Evolutionary conservation across 1,140 invertebrate species (phyloP).

Genomic region (Chironomus tepperi): DNA sequence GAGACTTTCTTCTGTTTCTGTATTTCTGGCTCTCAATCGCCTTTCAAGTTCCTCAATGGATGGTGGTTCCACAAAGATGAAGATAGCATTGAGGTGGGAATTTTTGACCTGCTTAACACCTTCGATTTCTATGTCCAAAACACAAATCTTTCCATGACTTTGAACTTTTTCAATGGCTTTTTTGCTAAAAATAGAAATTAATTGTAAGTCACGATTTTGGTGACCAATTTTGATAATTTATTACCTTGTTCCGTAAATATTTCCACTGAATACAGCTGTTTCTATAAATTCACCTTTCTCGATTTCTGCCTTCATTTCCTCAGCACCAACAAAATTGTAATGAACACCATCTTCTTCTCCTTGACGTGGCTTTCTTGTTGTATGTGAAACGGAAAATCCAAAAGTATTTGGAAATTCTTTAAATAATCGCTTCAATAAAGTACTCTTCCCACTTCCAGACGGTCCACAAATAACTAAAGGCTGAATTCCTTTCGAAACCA

Average conservation of each 20-base stretch:
- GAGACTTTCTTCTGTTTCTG: conserved; percentile 83
- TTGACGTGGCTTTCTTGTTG: conserved; percentile 62
- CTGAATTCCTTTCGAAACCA: conserved; percentile 54
- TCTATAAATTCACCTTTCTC: conserved; percentile 84
- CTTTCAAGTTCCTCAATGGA: conserved; percentile 69
- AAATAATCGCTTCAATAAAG: conserved; percentile 75
- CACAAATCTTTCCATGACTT: conserved; percentile 74
- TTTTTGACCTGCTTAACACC: conserved; percentile 89
- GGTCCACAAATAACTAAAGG: conserved; percentile 90
- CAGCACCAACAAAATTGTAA: conserved; percentile 78
- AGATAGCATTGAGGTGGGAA: conserved; percentile 71
- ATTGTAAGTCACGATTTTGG: conserved; percentile 7
- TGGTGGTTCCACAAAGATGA: conserved; percentile 92
- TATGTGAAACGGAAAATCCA: conserved; percentile 92
- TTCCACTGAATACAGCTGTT: conserved; percentile 82
- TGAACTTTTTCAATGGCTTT: conserved; percentile 74
- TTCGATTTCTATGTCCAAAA: conserved; percentile 94
- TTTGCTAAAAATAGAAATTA: conserved; percentile 60
- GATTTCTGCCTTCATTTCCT: conserved; percentile 69
- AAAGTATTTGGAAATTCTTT: conserved; percentile 82
- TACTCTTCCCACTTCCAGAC: conserved; percentile 93
- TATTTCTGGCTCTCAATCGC: conserved; percentile 67
- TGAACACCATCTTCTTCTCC: conserved; percentile 72
- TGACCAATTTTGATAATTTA: conserved; percentile 20
- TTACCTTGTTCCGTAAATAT: conserved; percentile 93